Percentiles rank a stretch among this genome's conserved stretches.
Evolutionary conservation across 2,888 invertebrate genomes (phyloP).

Genomic region (Coelopa pilipes): DNA sequence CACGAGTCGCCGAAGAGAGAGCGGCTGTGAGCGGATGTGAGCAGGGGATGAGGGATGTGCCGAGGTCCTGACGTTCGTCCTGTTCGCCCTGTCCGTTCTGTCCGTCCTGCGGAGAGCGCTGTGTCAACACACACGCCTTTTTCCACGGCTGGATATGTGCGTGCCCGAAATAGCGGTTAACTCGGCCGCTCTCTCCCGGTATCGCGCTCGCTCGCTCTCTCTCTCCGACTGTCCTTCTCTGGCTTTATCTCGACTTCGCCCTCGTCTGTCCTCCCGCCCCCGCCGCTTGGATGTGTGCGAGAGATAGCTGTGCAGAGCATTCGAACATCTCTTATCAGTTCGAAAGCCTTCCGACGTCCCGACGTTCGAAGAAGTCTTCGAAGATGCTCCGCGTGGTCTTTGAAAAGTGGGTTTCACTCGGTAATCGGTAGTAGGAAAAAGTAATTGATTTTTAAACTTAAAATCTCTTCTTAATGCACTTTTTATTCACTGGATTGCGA

Average conservation of each 20-base stretch:
- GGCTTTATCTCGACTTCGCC: no score
- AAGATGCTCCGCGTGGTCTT: not conserved
- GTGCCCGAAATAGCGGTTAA: slow-evolving; percentile 12
- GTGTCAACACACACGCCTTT: slow-evolving; percentile 51
- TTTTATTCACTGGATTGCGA: not conserved
- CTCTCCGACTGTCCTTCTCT: no score
- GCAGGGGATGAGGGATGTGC: not conserved
- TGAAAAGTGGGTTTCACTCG: no score
- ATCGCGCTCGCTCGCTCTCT: not conserved
- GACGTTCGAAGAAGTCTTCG: slow-evolving; percentile 8
- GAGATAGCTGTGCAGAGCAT: not conserved
- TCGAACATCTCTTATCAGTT: slow-evolving; percentile 21
- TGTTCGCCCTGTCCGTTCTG: not conserved
- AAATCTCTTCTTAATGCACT: no score
- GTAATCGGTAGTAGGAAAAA: not conserved
- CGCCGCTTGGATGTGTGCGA: not conserved
- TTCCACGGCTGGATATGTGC: slow-evolving; percentile 39
- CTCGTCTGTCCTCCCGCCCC: no score
- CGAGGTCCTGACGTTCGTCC: not conserved
- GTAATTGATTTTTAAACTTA: no score
- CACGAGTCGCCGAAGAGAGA: no score
- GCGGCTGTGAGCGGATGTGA: not conserved
- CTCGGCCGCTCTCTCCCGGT: not conserved
- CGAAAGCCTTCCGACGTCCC: not conserved
- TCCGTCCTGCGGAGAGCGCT: slow-evolving; percentile 40